phyloP scores from a whole-genome alignment of 1,140 invertebrate species.

The Chionoecetes opilio region DNA sequence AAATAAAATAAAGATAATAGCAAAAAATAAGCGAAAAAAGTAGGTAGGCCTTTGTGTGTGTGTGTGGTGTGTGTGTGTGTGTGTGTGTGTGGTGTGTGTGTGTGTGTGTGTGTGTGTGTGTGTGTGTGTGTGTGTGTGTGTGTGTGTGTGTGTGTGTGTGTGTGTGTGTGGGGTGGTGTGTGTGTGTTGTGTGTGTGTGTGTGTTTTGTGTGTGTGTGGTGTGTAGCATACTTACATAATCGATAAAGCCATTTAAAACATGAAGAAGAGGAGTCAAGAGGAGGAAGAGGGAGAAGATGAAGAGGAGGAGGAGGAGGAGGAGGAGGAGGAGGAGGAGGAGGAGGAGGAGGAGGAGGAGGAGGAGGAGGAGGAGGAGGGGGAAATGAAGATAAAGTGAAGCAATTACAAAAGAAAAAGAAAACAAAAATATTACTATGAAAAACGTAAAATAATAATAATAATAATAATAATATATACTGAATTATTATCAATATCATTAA shows the following conservation, averaged over 20 bases:
- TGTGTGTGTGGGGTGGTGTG: neutral
- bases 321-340: slow-evolving; percentile 31
- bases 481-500: neutral
- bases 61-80: neutral
- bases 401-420: neutral
- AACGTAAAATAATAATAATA: neutral
- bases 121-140: no score
- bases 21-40: neutral
- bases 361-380: neutral
- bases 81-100: neutral
- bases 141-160: neutral
- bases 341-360: neutral
- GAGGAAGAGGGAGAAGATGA: neutral
- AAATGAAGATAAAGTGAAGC: neutral
- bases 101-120: no score
- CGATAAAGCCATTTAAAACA: slow-evolving; percentile 25
- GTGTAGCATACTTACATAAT: neutral
- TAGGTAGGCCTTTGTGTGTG: neutral
- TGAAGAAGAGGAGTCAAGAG: neutral
- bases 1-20: neutral
- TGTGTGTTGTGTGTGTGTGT: neutral
- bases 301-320: slow-evolving; percentile 14
- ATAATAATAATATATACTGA: neutral
- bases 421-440: neutral
- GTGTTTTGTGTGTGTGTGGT: neutral